Conservation (phyloP, 2,888 invertebrate species). For the Coleophora flavipennella region DNA sequence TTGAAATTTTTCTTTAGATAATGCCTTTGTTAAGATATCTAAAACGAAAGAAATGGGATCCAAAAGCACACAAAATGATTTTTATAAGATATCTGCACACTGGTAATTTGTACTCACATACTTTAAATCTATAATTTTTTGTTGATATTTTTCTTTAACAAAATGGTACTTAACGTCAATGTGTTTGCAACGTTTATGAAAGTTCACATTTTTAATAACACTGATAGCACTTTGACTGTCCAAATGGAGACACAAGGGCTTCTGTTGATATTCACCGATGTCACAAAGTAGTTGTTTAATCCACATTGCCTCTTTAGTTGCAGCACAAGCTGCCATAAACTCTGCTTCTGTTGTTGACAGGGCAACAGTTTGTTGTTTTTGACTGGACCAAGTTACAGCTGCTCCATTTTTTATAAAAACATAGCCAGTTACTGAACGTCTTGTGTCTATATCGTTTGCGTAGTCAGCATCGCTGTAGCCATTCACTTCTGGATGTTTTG, state of each 20-base stretch:
- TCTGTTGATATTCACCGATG: not conserved
- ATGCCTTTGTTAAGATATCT: no score
- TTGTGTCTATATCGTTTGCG: conserved; percentile 4
- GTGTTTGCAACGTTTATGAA: not conserved
- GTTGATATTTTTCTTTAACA: not conserved
- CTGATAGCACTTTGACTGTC: not conserved
- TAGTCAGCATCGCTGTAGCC: conserved; percentile 14
- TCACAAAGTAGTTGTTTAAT: no score
- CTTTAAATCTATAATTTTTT: not conserved
- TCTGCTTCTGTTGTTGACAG: no score
- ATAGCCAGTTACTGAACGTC: conserved; percentile 1
- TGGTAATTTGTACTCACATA: not conserved
- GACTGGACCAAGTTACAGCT: not conserved
- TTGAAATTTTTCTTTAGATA: no score
- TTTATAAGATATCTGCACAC: not conserved
- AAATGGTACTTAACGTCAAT: not conserved
- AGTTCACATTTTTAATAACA: not conserved
- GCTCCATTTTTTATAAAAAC: not conserved
- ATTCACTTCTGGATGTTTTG: no score
- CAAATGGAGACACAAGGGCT: not conserved
- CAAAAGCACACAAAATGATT: not conserved
- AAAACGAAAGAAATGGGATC: not conserved
- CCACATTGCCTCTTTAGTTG: no score
- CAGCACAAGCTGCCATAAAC: no score
- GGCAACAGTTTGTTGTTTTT: not conserved